Percentiles rank a stretch among this genome's conserved stretches.
phyloP scores from a whole-genome alignment of 23 tunicate genomes.

The Styela plicata region DNA sequence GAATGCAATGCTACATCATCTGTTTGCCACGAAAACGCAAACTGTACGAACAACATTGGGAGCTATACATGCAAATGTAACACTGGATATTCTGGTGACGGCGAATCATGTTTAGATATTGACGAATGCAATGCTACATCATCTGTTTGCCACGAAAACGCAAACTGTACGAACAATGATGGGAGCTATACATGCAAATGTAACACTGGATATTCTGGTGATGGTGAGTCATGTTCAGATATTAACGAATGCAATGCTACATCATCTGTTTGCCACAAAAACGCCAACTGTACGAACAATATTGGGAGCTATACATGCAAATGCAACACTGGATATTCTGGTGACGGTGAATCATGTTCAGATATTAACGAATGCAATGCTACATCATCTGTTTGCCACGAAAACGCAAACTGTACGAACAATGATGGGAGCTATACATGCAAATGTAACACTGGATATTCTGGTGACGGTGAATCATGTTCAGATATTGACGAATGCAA shows the following conservation, averaged over 20 bases:
- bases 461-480: neutral
- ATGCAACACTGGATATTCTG: neutral
- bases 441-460: neutral
- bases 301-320: neutral
- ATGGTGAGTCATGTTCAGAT: neutral
- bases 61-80: neutral
- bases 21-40: neutral
- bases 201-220: neutral
- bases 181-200: neutral
- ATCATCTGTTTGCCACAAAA: neutral
- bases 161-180: neutral
- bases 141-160: neutral
- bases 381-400: neutral
- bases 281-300: neutral
- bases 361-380: neutral
- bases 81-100: neutral
- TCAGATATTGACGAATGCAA: neutral
- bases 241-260: neutral
- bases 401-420: neutral
- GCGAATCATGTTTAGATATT: neutral
- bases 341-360: neutral
- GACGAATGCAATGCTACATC: neutral
- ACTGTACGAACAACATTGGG: neutral
- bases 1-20: neutral
- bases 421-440: neutral